Evolutionary conservation across 2,113 vertebrate genomes (phyloP).

Genomic region (Amblyopsis rosae): DNA sequence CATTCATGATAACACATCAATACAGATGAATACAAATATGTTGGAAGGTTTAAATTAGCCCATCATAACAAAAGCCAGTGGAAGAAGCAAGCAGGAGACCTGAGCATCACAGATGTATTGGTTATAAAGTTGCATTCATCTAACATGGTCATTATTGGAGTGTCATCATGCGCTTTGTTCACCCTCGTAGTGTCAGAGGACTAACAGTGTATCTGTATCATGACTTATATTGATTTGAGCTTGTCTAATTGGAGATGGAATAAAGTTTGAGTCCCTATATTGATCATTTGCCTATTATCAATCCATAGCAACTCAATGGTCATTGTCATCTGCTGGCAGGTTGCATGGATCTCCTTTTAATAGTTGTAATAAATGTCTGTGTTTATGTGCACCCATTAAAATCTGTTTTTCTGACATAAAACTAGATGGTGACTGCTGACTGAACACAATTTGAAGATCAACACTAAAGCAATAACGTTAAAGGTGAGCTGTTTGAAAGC

Average conservation of each 20-base stretch:
- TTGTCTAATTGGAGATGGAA: constrained; percentile 58
- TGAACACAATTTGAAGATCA: neutral
- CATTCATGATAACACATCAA: constrained; percentile 20
- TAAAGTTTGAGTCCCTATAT: constrained; percentile 61
- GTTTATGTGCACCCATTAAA: neutral
- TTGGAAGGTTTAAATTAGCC: constrained; percentile 21
- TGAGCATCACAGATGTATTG: neutral
- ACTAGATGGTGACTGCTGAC: neutral
- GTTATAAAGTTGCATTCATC: constrained; percentile 33
- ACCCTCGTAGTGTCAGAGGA: constrained; percentile 28
- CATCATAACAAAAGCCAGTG: neutral
- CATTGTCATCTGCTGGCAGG: constrained; percentile 34
- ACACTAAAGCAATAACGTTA: neutral
- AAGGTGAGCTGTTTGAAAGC: neutral
- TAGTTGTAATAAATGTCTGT: neutral
- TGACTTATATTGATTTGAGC: constrained; percentile 48
- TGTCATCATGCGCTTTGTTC: constrained; percentile 7
- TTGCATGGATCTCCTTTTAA: constrained; percentile 18
- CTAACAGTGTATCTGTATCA: constrained; percentile 26
- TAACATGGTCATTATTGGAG: constrained; percentile 13
- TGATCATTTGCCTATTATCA: constrained; percentile 60
- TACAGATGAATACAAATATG: neutral
- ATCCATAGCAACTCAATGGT: constrained; percentile 44
- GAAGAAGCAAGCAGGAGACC: constrained; percentile 1
- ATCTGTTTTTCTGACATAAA: neutral